Evolutionary conservation across 64 coral and sea anemone species (phyloP), one percentile per base, ranked within the genome.

Genomic region (Pocillopora damicornis): DNA sequence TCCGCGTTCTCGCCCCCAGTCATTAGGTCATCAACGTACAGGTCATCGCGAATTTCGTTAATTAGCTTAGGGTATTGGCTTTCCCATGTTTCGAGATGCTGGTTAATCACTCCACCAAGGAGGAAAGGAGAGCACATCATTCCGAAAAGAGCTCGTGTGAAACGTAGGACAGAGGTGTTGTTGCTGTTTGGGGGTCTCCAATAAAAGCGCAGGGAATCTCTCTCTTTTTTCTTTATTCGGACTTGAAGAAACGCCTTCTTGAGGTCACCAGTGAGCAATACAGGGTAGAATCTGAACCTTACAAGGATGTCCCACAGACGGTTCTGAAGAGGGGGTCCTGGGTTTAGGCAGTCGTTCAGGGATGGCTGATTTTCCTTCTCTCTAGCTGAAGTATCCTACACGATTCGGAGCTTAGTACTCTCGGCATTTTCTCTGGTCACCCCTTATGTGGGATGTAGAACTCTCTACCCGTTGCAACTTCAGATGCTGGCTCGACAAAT

Each of bases 121-220:
- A 88, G 79, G 69, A 92, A 92, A 22, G 90, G 90, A 18, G 83
- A 92, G 18, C 78, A 76, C 15, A 60, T 80, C 45, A 86, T 77
- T 59, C 82, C 90, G 78, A 92, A 92, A 61, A 92, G 60, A 78
- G 90, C 90, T 73, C 90, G 81, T 35, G 90, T 92, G 83, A 92
- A 92, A 34, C 83, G 36, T 13, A 76, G 23, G 23, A 87, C 60
- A n/a, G 61, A 63, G 61, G 72, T 73, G 13, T 79, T 79, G 36
- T 37, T 78, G 35, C 76, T 61, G 61, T 35, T 67, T 78, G 66
- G 60, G 63, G 64, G 60, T 69, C 13, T 75, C 74, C 74, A 75
- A 15, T 75, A 34, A 6, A 75, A 75, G 13, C 35, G 26, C 4
- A 38, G 35, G 34, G 74, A 35, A 1, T 75, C 74, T 37, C 35